Evolutionary conservation across 2,888 invertebrate species (phyloP).

Genomic region (Neoascia interrupta): DNA sequence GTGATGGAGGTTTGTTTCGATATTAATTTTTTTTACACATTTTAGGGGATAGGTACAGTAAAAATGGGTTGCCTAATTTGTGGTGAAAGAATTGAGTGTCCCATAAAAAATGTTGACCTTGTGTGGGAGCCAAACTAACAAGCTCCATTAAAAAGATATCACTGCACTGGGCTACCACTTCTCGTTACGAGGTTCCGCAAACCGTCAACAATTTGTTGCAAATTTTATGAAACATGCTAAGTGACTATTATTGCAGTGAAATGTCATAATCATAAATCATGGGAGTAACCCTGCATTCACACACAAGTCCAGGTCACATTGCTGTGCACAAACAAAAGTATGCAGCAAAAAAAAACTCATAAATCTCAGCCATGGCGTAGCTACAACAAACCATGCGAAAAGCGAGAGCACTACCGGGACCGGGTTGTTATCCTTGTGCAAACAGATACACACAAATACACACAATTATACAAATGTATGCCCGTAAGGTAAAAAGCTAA

Average conservation of each 20-base stretch:
- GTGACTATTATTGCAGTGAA: slow-evolving; percentile 58
- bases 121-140: too few species aligned
- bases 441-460: slow-evolving; percentile 11
- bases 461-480: neutral
- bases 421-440: neutral
- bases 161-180: slow-evolving; percentile 74
- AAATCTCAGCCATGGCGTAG: slow-evolving; percentile 31
- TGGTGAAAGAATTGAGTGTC: too few species aligned
- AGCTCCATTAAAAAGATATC: too few species aligned
- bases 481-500: slow-evolving; percentile 57
- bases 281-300: slow-evolving; percentile 15
- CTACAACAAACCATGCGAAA: slow-evolving; percentile 14
- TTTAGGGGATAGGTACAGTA: too few species aligned
- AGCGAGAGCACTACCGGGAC: too few species aligned
- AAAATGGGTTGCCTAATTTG: too few species aligned
- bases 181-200: too few species aligned
- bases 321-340: neutral
- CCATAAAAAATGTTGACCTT: too few species aligned
- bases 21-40: too few species aligned
- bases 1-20: neutral
- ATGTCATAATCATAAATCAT: slow-evolving; percentile 59
- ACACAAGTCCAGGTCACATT: too few species aligned
- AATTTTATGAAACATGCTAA: slow-evolving; percentile 49
- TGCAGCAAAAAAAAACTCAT: slow-evolving; percentile 32
- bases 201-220: slow-evolving; percentile 72